Conservation (phyloP, 2,113 vertebrate genomes). For the Eulacestoma nigropectus region DNA sequence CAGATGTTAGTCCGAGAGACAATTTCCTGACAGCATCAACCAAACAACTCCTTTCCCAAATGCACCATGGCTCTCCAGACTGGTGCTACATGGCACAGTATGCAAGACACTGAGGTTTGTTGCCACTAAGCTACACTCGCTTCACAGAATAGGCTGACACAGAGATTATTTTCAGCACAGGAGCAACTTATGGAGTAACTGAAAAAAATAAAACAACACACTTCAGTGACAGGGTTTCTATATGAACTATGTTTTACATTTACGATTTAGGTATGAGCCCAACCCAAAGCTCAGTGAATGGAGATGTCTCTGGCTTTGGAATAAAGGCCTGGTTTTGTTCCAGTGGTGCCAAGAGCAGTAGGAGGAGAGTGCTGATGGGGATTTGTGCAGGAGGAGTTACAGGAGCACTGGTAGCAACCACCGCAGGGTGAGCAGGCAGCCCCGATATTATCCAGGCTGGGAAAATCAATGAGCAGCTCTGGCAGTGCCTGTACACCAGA, state of each 20-base stretch:
- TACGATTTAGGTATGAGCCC: not conserved
- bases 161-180: not conserved
- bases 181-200: not conserved
- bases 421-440: not conserved
- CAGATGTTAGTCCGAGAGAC: not conserved
- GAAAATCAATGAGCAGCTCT: constrained; percentile 33
- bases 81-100: not conserved
- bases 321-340: not conserved
- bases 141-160: not conserved
- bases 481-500: not conserved
- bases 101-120: not conserved
- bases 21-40: not conserved
- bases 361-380: not conserved
- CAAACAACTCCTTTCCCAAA: not conserved
- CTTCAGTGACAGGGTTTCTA: not conserved
- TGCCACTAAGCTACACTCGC: not conserved
- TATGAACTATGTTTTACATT: not conserved
- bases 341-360: not conserved
- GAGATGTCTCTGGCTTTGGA: not conserved
- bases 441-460: not conserved
- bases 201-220: not conserved
- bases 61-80: not conserved
- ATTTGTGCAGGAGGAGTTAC: not conserved
- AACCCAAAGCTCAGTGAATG: not conserved
- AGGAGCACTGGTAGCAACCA: not conserved